These are phyloP conservation scores for Andrena bicolor DNA, from an alignment of 2,888 invertebrate species.

Conservation along the genomic window DNA sequence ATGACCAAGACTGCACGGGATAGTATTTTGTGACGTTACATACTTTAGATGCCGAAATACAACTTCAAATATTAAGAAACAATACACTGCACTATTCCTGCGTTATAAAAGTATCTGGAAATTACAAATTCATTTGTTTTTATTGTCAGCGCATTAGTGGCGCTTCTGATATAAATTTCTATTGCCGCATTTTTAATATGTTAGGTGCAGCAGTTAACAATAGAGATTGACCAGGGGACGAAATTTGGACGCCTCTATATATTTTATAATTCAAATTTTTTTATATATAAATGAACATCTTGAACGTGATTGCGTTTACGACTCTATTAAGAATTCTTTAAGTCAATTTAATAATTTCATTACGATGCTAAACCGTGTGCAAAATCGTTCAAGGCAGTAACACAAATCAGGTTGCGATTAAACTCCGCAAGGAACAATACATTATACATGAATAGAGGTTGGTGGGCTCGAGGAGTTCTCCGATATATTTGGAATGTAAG, in stretches of 20 bases:
- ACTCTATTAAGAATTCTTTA: neutral
- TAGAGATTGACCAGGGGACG: too few species aligned
- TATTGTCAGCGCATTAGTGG: too few species aligned
- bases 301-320: neutral
- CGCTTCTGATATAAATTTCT: too few species aligned
- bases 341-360: neutral
- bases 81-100: too few species aligned
- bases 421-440: constrained; percentile 22
- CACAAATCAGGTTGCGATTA: constrained; percentile 31
- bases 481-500: constrained; percentile 35
- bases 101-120: neutral
- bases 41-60: too few species aligned
- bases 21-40: too few species aligned
- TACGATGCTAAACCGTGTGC: neutral
- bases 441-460: constrained; percentile 49
- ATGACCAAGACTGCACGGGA: too few species aligned
- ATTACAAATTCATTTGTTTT: neutral
- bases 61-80: too few species aligned
- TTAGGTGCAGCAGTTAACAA: too few species aligned
- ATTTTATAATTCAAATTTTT: too few species aligned
- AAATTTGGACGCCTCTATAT: neutral
- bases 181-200: too few species aligned
- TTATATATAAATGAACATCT: too few species aligned
- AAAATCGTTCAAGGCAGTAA: constrained; percentile 2
- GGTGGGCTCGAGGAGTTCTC: constrained; percentile 16